Percentiles rank a stretch among this genome's conserved stretches.
These are phyloP conservation scores for Apotomis turbidana DNA, from an alignment of 2,888 invertebrate genomes.

Conservation along the genomic window DNA sequence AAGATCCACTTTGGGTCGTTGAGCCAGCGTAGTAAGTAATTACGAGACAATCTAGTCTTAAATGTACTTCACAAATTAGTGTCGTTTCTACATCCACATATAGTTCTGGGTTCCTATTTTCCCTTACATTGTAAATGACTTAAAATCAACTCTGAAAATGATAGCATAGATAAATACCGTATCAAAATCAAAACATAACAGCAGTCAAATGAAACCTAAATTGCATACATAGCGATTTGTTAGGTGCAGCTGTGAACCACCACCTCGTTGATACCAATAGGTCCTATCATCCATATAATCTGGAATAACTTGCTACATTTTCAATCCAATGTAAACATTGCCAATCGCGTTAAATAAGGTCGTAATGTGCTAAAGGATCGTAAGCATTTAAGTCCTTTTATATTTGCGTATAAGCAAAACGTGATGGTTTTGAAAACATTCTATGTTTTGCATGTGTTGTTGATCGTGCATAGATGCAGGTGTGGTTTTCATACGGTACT, in stretches of 20 bases:
- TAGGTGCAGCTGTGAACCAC: neutral
- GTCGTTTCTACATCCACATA: no score
- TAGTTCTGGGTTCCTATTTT: no score
- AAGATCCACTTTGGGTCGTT: no score
- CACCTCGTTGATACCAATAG: neutral
- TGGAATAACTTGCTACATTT: neutral
- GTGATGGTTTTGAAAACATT: conserved; percentile 4
- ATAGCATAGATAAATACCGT: neutral
- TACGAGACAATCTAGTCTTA: no score
- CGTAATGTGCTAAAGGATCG: neutral
- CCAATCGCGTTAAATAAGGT: neutral
- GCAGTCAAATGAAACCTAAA: neutral
- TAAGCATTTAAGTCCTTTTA: neutral
- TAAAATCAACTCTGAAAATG: neutral
- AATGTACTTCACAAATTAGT: no score
- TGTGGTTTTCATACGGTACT: neutral
- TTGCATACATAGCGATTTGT: neutral
- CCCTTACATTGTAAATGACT: no score
- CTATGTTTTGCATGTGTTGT: neutral
- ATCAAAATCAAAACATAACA: neutral
- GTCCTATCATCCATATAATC: neutral
- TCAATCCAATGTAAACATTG: neutral
- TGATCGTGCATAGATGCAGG: neutral
- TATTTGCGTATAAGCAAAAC: neutral
- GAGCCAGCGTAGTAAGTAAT: no score